phyloP scores from a whole-genome alignment of 2,888 invertebrate genomes.

The Busseola fusca region DNA sequence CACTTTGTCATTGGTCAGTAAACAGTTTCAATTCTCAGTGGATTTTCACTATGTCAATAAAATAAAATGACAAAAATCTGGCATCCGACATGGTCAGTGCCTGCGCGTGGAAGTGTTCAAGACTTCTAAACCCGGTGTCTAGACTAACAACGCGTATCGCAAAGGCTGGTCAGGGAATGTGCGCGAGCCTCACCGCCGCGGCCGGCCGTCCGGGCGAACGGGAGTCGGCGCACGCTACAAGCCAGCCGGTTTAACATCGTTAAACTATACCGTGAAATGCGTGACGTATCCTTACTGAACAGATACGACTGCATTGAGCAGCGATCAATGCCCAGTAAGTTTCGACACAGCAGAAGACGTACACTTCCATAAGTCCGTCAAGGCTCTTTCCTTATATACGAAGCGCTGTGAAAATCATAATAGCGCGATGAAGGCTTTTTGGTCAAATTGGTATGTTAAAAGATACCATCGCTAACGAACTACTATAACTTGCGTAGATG shows the following conservation, averaged over 20 bases:
- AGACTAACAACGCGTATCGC: constrained; percentile 68
- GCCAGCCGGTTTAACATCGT: constrained; percentile 68
- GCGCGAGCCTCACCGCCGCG: constrained; percentile 71
- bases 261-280: constrained; percentile 64
- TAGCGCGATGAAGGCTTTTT: constrained; percentile 52
- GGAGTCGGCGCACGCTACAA: constrained; percentile 72
- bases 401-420: constrained; percentile 38
- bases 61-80: constrained; percentile 62
- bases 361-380: constrained; percentile 57
- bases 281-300: constrained; percentile 67
- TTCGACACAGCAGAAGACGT: constrained; percentile 67
- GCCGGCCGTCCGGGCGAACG: constrained; percentile 70
- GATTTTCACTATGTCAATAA: background rate
- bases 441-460: background rate
- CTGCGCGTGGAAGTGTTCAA: constrained; percentile 68
- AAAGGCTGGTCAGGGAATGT: constrained; percentile 69
- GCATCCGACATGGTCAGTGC: constrained; percentile 66
- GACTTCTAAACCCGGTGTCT: constrained; percentile 71
- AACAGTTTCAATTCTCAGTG: constrained; percentile 12
- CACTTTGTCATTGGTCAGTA: constrained; percentile 28
- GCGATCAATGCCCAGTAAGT: constrained; percentile 78
- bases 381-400: constrained; percentile 20
- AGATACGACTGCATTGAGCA: constrained; percentile 68
- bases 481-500: background rate
- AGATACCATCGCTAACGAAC: background rate